Evolutionary conservation across 23 tunicate genomes (phyloP).

Genomic region (Trididemnum clinides): DNA sequence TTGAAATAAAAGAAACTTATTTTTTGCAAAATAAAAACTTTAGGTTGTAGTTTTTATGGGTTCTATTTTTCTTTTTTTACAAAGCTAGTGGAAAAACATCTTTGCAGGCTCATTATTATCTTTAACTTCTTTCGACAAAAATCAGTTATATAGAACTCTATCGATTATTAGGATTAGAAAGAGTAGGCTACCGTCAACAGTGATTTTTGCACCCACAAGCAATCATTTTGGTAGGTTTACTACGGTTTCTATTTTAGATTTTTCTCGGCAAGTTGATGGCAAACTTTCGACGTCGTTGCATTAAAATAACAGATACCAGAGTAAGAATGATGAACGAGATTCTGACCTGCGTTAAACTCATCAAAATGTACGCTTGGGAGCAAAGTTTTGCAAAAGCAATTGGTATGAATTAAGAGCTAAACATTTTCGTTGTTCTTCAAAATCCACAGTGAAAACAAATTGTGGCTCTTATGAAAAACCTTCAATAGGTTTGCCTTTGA

Average conservation of each 20-base stretch:
- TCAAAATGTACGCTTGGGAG: slow-evolving; percentile 98
- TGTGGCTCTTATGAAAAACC: too few relatives aligned
- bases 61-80: too few relatives aligned
- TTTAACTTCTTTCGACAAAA: too few relatives aligned
- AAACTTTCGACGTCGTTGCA: slow-evolving; percentile 41
- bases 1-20: too few relatives aligned
- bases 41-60: too few relatives aligned
- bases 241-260: too few relatives aligned
- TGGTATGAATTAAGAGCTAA: slow-evolving; percentile 13
- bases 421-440: background rate
- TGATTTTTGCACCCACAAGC: slow-evolving; percentile 33
- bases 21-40: too few relatives aligned
- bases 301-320: slow-evolving; percentile 75
- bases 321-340: slow-evolving; percentile 96
- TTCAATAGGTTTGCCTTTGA: background rate
- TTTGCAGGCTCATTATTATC: too few relatives aligned
- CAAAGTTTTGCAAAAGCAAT: slow-evolving; percentile 80
- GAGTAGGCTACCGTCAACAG: slow-evolving; percentile 1
- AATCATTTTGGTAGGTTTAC: background rate
- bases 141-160: too few relatives aligned
- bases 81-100: too few relatives aligned
- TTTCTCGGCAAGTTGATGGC: slow-evolving; percentile 60
- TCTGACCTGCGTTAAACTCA: slow-evolving; percentile 82
- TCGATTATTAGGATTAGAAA: too few relatives aligned
- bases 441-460: background rate